Base-by-base conservation (phyloP, 2,113 vertebrate genomes). In the Montifringilla adamsi region DNA sequence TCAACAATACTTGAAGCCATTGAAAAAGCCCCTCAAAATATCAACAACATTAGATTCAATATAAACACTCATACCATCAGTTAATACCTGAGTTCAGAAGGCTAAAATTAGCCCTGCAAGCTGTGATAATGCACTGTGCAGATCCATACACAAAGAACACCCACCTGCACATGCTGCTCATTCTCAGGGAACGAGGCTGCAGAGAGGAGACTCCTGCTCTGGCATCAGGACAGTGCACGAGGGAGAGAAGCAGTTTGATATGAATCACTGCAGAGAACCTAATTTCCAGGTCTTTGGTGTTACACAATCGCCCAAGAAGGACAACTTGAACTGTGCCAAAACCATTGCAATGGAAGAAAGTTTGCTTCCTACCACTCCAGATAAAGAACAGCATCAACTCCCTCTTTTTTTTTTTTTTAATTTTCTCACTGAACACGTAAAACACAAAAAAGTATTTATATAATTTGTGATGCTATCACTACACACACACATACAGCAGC, bases 91-190 rank as follows among this genome's bases (percentile, higher is more conserved):
- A 66, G 56, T 82, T 82, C 58, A 79, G 74, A 76, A 69, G 56
- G 22, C 62, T 84, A 80, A 92, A 93, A 82, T 89, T 37, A 95
- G 89, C 80, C 35, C 10, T 78, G 53, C 52, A 75, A 83, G 52
- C 62, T 80, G 49, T 15, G 69, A 27, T 66, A 50, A 39, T n/a
- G 52, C 59, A 74, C 23, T 37, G 39, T 4, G 21, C 53, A 46
- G 76, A 62, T 30, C 30, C 26, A 37, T 0, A 16, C 46, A 35
- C 64, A 66, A 56, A 70, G 78, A 78, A 88, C 66, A 21, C 12
- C 50, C 24, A 80, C 26, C 66, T 80, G 80, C 1, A 0, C 43
- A 22, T 1, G 0, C 66, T 2, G 10, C 70, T 84, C 1, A 0
- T 41, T 86, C 60, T 46, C 63, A 37, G 46, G 39, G 50, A 70